phyloP scores from a whole-genome alignment of 2,888 invertebrate genomes.

The Stramonita haemastoma region DNA sequence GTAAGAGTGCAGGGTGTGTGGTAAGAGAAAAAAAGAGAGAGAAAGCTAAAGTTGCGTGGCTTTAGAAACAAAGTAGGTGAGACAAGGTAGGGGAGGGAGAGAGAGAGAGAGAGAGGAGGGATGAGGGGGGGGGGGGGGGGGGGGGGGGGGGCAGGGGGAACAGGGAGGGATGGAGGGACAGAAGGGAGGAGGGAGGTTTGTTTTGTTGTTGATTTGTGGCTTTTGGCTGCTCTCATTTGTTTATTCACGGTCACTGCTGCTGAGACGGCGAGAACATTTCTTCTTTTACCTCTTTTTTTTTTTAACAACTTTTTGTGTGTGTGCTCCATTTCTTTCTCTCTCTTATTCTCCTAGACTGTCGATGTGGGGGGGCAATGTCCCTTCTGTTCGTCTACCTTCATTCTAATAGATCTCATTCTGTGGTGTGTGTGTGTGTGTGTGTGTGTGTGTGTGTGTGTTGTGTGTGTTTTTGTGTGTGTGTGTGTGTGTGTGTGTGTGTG shows the following conservation, averaged over 20 bases:
- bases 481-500: conserved; percentile 23
- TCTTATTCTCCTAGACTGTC: neutral
- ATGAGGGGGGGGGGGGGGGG: neutral
- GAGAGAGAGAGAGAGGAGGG: neutral
- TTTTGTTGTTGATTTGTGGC: neutral
- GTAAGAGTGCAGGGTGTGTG: neutral
- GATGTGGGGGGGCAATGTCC: too few relatives aligned
- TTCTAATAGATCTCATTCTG: too few relatives aligned
- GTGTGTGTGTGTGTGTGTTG: neutral
- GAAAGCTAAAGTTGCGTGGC: neutral
- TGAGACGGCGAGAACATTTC: neutral
- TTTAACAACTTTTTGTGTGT: neutral
- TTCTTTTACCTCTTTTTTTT: neutral
- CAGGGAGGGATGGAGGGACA: neutral
- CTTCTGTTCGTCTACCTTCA: too few relatives aligned
- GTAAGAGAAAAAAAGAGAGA: neutral
- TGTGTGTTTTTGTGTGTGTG: neutral
- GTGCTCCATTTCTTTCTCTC: neutral
- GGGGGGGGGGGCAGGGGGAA: neutral
- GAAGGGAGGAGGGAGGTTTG: neutral
- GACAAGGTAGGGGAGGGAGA: neutral
- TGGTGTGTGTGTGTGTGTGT: neutral
- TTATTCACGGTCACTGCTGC: conserved; percentile 11
- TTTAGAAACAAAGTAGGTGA: neutral
- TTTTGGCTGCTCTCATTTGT: conserved; percentile 16